Evolutionary conservation across 1,140 invertebrate species (phyloP).

Genomic region (Brachionus plicatilis): DNA sequence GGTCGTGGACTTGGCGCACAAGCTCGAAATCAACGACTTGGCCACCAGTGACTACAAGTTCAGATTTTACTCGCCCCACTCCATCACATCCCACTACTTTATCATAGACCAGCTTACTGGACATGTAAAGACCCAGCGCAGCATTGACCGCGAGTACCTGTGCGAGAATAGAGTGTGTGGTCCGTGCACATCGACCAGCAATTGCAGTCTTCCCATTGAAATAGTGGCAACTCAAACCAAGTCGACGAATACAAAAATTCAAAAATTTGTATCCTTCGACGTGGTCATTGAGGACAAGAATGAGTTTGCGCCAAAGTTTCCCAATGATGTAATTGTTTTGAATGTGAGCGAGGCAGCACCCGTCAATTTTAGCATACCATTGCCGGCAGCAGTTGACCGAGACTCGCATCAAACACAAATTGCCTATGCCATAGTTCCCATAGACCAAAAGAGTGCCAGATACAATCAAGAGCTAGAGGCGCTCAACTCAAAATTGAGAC

Average conservation of each 20-base stretch:
- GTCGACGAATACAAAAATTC: background rate
- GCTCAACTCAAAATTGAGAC: slow-evolving; percentile 16
- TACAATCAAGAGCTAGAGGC: background rate
- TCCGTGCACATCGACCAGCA: slow-evolving; percentile 15
- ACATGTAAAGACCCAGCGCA: slow-evolving; percentile 34
- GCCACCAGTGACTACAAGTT: slow-evolving; percentile 38
- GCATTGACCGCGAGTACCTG: slow-evolving; percentile 17
- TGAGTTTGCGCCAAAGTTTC: slow-evolving; percentile 36
- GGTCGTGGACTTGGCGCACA: slow-evolving; percentile 14
- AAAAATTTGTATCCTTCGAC: slow-evolving; percentile 40
- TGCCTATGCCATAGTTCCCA: background rate
- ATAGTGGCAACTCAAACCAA: slow-evolving; percentile 13
- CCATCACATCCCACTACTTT: slow-evolving; percentile 28
- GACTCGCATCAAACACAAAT: slow-evolving; percentile 32
- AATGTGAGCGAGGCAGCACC: slow-evolving; percentile 34
- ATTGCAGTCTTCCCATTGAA: slow-evolving; percentile 35
- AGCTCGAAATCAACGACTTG: slow-evolving; percentile 17
- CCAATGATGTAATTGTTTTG: background rate
- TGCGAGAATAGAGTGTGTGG: slow-evolving; percentile 34
- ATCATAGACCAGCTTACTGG: slow-evolving; percentile 33
- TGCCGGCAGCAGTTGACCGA: slow-evolving; percentile 3
- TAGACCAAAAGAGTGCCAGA: background rate
- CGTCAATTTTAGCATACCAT: slow-evolving; percentile 8
- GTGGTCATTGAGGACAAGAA: slow-evolving; percentile 37
- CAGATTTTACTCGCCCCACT: slow-evolving; percentile 37